Evolutionary conservation across 2,888 invertebrate species (phyloP).

Genomic region (Pollenia labialis): DNA sequence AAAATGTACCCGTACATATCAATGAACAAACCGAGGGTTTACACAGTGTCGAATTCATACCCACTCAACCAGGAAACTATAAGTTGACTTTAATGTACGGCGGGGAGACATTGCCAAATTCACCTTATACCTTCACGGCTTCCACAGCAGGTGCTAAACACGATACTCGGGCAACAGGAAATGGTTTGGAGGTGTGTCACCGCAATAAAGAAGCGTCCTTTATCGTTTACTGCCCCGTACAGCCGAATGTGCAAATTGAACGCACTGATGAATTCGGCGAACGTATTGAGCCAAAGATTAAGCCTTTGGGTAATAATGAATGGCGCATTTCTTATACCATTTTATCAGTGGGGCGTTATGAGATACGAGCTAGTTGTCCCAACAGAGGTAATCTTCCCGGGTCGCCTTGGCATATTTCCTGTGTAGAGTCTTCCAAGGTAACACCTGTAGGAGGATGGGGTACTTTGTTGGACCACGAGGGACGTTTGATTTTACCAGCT

Average conservation of each 20-base stretch:
- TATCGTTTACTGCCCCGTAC: constrained; percentile 85
- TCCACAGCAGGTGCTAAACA: constrained; percentile 86
- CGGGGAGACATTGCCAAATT: constrained; percentile 86
- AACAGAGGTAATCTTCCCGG: constrained; percentile 88
- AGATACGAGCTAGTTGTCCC: constrained; percentile 91
- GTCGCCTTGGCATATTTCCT: constrained; percentile 91
- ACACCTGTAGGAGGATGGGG: constrained; percentile 93
- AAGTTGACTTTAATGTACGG: constrained; percentile 89
- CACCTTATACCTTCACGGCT: constrained; percentile 86
- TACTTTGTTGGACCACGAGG: constrained; percentile 90
- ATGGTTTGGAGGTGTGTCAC: constrained; percentile 88
- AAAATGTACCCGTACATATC: constrained; percentile 92
- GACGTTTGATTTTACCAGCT: constrained; percentile 89
- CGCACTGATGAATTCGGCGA: constrained; percentile 83
- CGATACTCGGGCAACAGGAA: constrained; percentile 87
- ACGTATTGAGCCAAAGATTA: constrained; percentile 84
- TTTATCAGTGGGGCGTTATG: constrained; percentile 95
- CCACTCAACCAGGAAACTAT: constrained; percentile 90
- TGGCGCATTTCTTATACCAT: constrained; percentile 96
- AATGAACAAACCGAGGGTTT: constrained; percentile 88
- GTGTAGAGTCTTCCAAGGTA: constrained; percentile 83
- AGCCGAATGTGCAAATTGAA: constrained; percentile 88
- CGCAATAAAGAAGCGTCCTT: constrained; percentile 90
- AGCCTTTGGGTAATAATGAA: constrained; percentile 88
- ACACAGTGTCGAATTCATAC: constrained; percentile 92